A percentile compares a stretch with the other conserved stretches of the same genome.
Conservation (phyloP, 1,140 invertebrate genomes). For the Carposina sasakii region DNA sequence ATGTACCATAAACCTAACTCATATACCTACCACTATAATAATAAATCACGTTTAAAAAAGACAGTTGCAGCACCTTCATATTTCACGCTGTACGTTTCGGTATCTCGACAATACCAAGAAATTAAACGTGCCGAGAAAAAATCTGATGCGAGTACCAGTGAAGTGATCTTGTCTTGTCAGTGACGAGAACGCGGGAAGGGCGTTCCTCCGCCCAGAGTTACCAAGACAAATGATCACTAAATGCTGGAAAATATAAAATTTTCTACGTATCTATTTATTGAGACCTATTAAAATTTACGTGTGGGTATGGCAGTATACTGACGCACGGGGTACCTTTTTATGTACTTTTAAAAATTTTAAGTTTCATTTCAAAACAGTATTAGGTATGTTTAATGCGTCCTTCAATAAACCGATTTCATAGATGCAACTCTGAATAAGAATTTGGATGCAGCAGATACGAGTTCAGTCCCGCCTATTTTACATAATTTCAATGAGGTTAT, state of each 20-base stretch:
- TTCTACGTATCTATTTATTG: neutral
- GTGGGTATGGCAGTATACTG: neutral
- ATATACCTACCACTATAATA: too few species aligned
- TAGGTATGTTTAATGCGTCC: too few species aligned
- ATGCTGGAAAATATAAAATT: too few species aligned
- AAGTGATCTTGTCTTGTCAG: conserved; percentile 26
- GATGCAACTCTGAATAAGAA: too few species aligned
- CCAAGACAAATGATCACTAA: conserved; percentile 45
- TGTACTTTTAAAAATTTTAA: too few species aligned
- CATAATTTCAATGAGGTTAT: too few species aligned
- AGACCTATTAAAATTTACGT: neutral
- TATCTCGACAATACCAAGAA: neutral
- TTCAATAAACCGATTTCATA: too few species aligned
- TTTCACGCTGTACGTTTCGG: conserved; percentile 1
- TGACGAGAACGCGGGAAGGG: conserved; percentile 34
- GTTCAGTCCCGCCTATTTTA: too few species aligned
- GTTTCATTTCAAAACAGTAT: too few species aligned
- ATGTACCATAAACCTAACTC: too few species aligned
- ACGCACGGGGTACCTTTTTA: neutral
- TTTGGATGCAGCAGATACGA: too few species aligned
- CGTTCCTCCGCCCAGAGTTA: conserved; percentile 33
- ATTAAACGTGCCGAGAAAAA: conserved; percentile 7
- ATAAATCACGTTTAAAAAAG: too few species aligned
- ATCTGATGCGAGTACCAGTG: conserved; percentile 22
- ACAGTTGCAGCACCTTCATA: neutral